These are phyloP conservation scores for Pseudomyrmex sp. DNA, from an alignment of 1,140 invertebrate species.

Conservation along the genomic window DNA sequence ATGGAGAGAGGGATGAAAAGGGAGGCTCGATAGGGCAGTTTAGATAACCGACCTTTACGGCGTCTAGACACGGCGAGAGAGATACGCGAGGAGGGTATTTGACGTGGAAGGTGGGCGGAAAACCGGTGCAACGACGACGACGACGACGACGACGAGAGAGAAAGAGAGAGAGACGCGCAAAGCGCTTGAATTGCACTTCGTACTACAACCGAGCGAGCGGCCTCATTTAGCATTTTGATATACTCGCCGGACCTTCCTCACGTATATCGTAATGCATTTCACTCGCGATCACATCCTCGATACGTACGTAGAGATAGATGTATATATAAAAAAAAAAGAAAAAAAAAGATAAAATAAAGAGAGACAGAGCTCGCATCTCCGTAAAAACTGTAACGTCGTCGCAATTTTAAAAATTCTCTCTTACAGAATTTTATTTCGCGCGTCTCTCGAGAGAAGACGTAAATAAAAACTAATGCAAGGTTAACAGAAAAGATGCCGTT, in stretches of 20 bases:
- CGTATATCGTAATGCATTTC: constrained; percentile 14
- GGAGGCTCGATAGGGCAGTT: constrained; percentile 25
- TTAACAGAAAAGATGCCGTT: too few species aligned
- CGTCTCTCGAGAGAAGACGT: too few species aligned
- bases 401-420: too few species aligned
- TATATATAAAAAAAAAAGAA: too few species aligned
- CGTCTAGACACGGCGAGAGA: constrained; percentile 24
- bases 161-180: too few species aligned
- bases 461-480: too few species aligned
- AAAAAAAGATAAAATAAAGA: too few species aligned
- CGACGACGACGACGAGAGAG: too few species aligned
- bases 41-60: constrained; percentile 41
- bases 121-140: too few species aligned
- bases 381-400: too few species aligned
- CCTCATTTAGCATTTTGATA: constrained; percentile 43
- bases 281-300: constrained; percentile 2
- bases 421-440: too few species aligned
- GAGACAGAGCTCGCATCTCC: too few species aligned
- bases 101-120: constrained; percentile 10
- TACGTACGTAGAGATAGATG: not conserved
- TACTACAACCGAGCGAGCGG: not conserved
- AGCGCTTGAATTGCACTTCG: constrained; percentile 37
- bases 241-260: not conserved
- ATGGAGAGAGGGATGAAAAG: constrained; percentile 10
- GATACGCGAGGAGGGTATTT: constrained; percentile 3